Percentiles rank a stretch among this genome's conserved stretches.
Conservation (phyloP, 1,140 invertebrate genomes). For the Tribolium madens region DNA sequence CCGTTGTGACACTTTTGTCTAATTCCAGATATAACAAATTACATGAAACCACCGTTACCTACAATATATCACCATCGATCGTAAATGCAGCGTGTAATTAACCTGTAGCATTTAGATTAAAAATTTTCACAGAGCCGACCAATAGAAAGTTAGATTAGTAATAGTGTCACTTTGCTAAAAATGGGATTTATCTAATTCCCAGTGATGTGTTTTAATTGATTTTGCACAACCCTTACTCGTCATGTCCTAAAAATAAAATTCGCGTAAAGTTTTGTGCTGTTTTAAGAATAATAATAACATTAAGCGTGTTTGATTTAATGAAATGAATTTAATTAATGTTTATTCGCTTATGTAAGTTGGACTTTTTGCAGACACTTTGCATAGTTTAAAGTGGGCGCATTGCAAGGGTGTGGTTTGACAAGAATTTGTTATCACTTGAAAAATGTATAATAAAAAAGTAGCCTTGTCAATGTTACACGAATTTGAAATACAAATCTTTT, state of each 20-base stretch:
- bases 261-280: background rate
- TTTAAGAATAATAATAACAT: too few species aligned
- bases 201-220: background rate
- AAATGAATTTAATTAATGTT: background rate
- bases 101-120: background rate
- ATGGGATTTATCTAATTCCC: background rate
- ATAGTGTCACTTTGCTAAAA: background rate
- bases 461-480: background rate
- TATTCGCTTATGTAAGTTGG: background rate
- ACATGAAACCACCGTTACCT: background rate
- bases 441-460: too few species aligned
- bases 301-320: too few species aligned
- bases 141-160: background rate
- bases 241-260: background rate
- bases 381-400: background rate
- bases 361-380: background rate
- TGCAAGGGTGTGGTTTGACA: too few species aligned
- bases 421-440: too few species aligned
- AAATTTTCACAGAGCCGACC: background rate
- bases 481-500: background rate
- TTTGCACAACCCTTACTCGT: background rate
- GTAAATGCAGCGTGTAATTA: slow-evolving; percentile 9
- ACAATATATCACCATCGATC: background rate
- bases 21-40: background rate
- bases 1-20: slow-evolving; percentile 2